Conservation (phyloP, 2,888 invertebrate genomes). For the Sesia apiformis region DNA sequence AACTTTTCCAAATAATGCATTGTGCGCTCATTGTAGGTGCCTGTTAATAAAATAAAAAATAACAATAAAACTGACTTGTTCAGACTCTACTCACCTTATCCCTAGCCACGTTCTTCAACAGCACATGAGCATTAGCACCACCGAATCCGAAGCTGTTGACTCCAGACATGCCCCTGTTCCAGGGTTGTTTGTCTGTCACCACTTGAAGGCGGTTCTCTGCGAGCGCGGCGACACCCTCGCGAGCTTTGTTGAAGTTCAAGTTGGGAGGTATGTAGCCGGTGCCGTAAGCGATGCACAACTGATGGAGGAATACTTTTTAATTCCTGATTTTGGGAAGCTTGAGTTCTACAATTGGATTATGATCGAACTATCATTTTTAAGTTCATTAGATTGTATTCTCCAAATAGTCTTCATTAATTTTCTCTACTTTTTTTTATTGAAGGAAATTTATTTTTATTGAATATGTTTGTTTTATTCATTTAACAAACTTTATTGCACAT, state of each 20-base stretch:
- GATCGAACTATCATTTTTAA: too few relatives aligned
- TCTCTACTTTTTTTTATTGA: not conserved
- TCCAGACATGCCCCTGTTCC: constrained; percentile 84
- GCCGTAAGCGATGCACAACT: constrained; percentile 86
- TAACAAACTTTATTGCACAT: too few relatives aligned
- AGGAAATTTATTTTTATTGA: too few relatives aligned
- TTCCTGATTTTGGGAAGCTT: not conserved
- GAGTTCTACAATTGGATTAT: not conserved
- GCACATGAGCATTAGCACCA: constrained; percentile 86
- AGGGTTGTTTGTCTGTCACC: constrained; percentile 80
- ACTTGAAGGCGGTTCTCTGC: constrained; percentile 79
- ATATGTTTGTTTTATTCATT: too few relatives aligned
- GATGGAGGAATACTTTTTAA: constrained; percentile 16
- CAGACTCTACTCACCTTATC: constrained; percentile 51
- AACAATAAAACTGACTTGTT: too few relatives aligned
- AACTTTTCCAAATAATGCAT: too few relatives aligned
- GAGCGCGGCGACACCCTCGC: constrained; percentile 75
- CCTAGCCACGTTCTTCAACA: constrained; percentile 76
- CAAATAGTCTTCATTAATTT: not conserved
- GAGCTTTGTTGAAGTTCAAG: constrained; percentile 81
- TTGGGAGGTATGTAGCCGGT: constrained; percentile 88
- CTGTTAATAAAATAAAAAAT: too few relatives aligned
- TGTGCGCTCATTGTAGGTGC: too few relatives aligned
- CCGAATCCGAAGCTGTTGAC: constrained; percentile 96
- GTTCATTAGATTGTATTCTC: too few relatives aligned